A percentile compares a stretch with the other conserved stretches of the same genome.
Conservation (phyloP, 2,797 vertebrate species). For the Manis pentadactyla region DNA sequence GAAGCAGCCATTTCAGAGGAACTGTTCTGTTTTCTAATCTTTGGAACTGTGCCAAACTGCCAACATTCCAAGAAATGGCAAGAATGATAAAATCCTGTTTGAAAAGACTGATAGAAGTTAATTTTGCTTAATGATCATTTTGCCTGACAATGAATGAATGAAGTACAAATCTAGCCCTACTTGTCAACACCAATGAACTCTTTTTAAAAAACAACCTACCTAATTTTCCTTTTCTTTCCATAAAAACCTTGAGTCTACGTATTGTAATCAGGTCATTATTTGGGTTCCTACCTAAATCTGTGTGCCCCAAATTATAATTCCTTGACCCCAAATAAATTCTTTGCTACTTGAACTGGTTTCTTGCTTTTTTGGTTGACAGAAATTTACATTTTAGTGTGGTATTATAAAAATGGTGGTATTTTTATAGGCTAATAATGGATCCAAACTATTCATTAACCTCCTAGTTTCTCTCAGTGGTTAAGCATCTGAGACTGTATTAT, state of each 20-base stretch:
- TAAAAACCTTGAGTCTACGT: not conserved
- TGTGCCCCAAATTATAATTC: not conserved
- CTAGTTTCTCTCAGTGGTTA: not conserved
- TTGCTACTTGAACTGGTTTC: not conserved
- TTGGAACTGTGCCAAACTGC: not conserved
- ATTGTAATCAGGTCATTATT: not conserved
- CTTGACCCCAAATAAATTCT: not conserved
- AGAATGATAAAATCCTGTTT: not conserved
- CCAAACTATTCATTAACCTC: not conserved
- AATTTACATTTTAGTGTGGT: not conserved
- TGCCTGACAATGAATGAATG: not conserved
- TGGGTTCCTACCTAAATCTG: not conserved
- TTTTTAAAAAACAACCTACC: not conserved
- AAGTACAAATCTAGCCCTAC: not conserved
- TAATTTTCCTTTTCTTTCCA: not conserved
- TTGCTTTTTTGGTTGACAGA: not conserved
- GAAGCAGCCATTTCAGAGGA: not conserved
- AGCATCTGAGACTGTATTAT: not conserved
- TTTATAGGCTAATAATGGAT: not conserved
- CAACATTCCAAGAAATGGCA: not conserved
- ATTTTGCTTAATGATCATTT: not conserved
- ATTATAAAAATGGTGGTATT: not conserved
- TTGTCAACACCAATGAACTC: not conserved
- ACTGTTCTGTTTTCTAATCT: not conserved
- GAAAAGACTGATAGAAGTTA: not conserved